A percentile compares a stretch with the other conserved stretches of the same genome.
Conservation (phyloP, 2,797 vertebrate species). For the Sciaenops ocellatus region DNA sequence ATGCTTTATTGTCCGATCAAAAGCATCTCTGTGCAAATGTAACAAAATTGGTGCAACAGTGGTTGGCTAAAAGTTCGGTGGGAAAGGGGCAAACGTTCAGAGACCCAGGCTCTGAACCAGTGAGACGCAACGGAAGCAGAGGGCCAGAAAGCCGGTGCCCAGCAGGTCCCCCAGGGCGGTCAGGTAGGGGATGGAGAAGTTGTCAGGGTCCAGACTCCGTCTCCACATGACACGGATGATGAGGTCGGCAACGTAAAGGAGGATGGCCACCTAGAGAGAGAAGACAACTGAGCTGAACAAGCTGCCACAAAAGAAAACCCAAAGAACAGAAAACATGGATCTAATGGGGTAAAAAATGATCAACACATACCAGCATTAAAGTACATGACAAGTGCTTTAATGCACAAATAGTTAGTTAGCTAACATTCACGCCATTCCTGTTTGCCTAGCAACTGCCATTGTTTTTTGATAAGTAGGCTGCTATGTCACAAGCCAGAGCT, state of each 20-base stretch:
- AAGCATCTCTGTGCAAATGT: constrained; percentile 37
- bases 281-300: background rate
- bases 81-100: constrained; percentile 49
- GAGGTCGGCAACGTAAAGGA: constrained; percentile 93
- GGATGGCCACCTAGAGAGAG: constrained; percentile 88
- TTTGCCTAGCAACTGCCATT: no score
- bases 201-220: constrained; percentile 93
- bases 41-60: constrained; percentile 25
- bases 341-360: no score
- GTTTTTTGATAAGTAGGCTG: no score
- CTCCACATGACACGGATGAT: constrained; percentile 93
- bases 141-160: constrained; percentile 92
- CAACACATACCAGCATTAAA: background rate
- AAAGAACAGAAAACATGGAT: background rate
- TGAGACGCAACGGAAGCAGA: constrained; percentile 88
- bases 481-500: no score
- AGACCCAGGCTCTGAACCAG: constrained; percentile 77
- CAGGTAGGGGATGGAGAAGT: constrained; percentile 98
- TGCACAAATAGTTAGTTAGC: background rate
- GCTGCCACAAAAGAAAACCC: background rate
- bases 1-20: constrained; percentile 50
- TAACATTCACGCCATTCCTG: background rate
- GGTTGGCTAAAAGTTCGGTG: constrained; percentile 23
- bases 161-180: constrained; percentile 95
- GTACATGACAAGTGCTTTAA: background rate